Evolutionary conservation across 2,888 invertebrate species (phyloP).

Genomic region (Nemotelus pantherinus): DNA sequence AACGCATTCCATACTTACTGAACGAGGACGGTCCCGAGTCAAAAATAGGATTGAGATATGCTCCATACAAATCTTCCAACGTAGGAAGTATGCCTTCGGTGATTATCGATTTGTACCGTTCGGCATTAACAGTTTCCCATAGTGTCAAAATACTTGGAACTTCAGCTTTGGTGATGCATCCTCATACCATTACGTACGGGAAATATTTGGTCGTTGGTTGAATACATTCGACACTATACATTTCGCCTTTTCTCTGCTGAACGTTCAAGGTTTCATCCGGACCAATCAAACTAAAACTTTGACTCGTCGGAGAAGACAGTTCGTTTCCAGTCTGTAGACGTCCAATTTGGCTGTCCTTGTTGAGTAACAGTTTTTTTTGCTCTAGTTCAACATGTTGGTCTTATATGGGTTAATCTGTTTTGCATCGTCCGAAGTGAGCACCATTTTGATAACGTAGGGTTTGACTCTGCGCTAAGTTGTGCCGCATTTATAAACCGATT

Average conservation of each 20-base stretch:
- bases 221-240: not conserved
- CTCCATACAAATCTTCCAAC: not conserved
- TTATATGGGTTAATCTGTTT: no score
- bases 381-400: not conserved
- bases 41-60: not conserved
- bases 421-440: no score
- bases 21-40: not conserved
- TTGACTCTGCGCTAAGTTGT: no score
- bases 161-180: no score
- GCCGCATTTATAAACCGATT: no score
- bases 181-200: not conserved
- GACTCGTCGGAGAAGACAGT: not conserved
- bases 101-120: not conserved
- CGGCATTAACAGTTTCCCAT: not conserved
- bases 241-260: no score
- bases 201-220: not conserved
- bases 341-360: not conserved
- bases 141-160: not conserved
- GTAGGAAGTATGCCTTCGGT: not conserved
- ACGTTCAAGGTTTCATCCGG: not conserved
- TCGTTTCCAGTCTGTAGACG: not conserved
- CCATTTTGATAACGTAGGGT: no score
- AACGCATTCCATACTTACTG: constrained; percentile 4
- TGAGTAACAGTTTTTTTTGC: no score
- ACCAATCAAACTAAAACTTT: not conserved